Conservation (phyloP, 2,113 vertebrate genomes). For the human region GRCh38 chr2:151087501-151088000, state of each 20-base stretch:
- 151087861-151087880: neutral
- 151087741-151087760: neutral
- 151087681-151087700: neutral
- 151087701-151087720: constrained; percentile 31
- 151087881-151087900: neutral
- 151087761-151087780: neutral
- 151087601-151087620: constrained; percentile 48
- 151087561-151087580: neutral
- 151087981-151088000: constrained; percentile 14
- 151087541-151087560: constrained; percentile 14
- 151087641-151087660: constrained; percentile 52
- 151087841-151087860: neutral
- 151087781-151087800: neutral
- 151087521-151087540: neutral
- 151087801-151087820: neutral
- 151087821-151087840: neutral
- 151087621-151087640: constrained; percentile 45
- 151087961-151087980: constrained; percentile 8
- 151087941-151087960: neutral
- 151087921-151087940: neutral
- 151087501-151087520: constrained; percentile 39
- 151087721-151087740: neutral
- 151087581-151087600: neutral
- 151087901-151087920: neutral
- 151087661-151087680: constrained; percentile 6